Base-by-base conservation (phyloP, 2,113 vertebrate genomes). In the Nycticebus coucang region DNA sequence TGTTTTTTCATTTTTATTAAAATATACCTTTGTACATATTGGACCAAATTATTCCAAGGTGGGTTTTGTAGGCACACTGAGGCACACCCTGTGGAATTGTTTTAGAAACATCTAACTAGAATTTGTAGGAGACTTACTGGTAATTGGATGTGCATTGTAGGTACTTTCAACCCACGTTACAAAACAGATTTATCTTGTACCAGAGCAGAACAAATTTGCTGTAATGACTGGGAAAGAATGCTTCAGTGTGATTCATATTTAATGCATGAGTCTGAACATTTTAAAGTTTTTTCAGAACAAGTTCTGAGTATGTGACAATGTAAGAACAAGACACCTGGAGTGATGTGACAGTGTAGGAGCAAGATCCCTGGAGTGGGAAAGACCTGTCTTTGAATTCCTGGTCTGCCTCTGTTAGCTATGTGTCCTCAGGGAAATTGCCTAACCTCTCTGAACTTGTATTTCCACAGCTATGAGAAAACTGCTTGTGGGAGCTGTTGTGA, bases 1-100 rank as follows among this genome's bases (percentile, higher is more conserved):
- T 55, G n/a, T 95, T 97, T 97, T 77, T 68, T 90, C 91, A 90
- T 24, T 60, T 96, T 92, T 75, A 72, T 80, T 77, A 82, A 92
- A 91, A 83, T 28, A 33, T 37, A 21, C 24, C 17, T 87, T 81
- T 53, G 11, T 35, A 64, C 57, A 26, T 13, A 2, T 26, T 50
- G 69, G 79, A 37, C 69, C 41, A 28, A 45, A 72, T 77, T 92
- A 94, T 95, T 94, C 83, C 66, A 37, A 79, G 74, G 81, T 87
- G 37, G 79, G 57, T 37, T 79, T 81, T 86, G 30, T 57, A 18
- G 69, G 15, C 35, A 92, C 53, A 15, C 41, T 59, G 21, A 68
- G 50, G 45, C 81, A 62, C 59, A 69, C 33, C 80, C 59, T 71
- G 50, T 41, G 78, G 86, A 37, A 69, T 69, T 82, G 81, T 66